These are phyloP conservation scores for Delia radicum DNA, from an alignment of 1,140 invertebrate genomes.

Conservation along the genomic window DNA sequence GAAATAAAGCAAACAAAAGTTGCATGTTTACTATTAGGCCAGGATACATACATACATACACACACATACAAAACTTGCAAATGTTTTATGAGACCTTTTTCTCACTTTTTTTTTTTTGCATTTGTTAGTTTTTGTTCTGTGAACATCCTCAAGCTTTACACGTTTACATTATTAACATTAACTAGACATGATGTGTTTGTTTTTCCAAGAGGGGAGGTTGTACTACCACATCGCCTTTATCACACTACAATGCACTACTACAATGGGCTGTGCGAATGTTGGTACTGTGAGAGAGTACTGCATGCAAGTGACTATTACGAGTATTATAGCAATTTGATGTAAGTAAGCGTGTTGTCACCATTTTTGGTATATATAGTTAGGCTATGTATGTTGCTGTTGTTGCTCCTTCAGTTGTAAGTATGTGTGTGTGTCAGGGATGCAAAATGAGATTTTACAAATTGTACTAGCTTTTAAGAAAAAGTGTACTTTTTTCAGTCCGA, in stretches of 20 bases:
- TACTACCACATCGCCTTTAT: background rate
- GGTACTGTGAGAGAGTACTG: background rate
- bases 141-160: slow-evolving; percentile 13
- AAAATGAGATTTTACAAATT: no score
- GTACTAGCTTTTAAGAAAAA: no score
- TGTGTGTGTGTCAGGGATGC: no score
- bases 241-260: no score
- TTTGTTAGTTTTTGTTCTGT: background rate
- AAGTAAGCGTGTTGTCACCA: slow-evolving; percentile 2
- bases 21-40: slow-evolving; percentile 3
- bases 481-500: no score
- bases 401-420: background rate
- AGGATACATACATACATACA: background rate
- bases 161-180: slow-evolving; percentile 19
- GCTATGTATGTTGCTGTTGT: background rate
- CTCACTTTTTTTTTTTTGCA: background rate
- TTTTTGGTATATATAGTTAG: background rate
- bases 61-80: background rate
- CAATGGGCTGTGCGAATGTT: background rate
- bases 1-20: background rate
- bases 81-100: slow-evolving; percentile 1
- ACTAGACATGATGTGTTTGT: slow-evolving; percentile 1
- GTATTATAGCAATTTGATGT: background rate
- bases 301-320: background rate
- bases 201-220: slow-evolving; percentile 1